Evolutionary conservation across 1,140 invertebrate species (phyloP).

Genomic region (Danaus melanippus): DNA sequence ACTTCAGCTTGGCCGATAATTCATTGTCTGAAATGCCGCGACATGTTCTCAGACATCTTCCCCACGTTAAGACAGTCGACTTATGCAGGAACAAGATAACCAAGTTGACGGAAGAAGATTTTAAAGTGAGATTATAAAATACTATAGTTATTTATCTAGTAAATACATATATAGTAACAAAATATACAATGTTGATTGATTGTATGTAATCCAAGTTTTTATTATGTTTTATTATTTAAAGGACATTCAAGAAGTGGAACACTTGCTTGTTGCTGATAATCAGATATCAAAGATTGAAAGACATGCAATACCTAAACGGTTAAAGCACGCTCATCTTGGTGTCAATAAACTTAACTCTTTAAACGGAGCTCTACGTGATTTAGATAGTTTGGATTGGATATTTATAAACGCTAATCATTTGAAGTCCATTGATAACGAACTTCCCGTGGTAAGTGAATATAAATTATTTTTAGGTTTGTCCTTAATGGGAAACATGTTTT

Average conservation of each 20-base stretch:
- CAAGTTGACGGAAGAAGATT: conserved; percentile 56
- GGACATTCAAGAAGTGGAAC: conserved; percentile 78
- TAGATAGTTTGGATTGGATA: conserved; percentile 82
- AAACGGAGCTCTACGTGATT: conserved; percentile 81
- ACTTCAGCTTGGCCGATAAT: conserved; percentile 83
- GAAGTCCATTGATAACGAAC: conserved; percentile 80
- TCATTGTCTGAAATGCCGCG: conserved; percentile 78
- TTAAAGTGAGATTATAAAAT: conserved; percentile 36
- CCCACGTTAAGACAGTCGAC: conserved; percentile 80
- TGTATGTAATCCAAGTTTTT: neutral
- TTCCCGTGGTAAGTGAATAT: conserved; percentile 73
- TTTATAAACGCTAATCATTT: conserved; percentile 84
- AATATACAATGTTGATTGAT: neutral
- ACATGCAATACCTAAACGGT: conserved; percentile 75
- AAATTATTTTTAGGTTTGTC: neutral
- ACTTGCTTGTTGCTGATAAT: conserved; percentile 80
- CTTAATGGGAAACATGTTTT: no score
- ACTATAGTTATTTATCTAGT: conserved; percentile 4
- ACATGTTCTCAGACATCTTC: conserved; percentile 79
- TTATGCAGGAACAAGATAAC: conserved; percentile 80
- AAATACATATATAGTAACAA: neutral
- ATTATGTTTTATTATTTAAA: neutral
- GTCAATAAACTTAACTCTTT: conserved; percentile 79
- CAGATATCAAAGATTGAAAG: conserved; percentile 78
- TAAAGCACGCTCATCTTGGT: conserved; percentile 80